Evolutionary conservation across 2,888 invertebrate species (phyloP), one percentile per base, ranked within the genome.

Genomic region (Eumacrocentrus americanus): DNA sequence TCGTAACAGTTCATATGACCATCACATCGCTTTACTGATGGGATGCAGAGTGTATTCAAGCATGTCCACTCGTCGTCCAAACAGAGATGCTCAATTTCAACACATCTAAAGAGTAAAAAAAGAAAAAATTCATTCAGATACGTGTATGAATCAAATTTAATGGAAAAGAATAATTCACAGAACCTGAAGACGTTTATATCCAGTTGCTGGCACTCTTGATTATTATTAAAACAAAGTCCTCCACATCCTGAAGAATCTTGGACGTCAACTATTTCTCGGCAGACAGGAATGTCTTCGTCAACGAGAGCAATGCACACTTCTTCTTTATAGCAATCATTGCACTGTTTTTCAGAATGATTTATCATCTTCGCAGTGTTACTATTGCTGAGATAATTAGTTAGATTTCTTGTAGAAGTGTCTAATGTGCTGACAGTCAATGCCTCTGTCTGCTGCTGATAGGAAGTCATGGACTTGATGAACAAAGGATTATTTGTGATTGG

Each of bases 1-100:
- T 91, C 89, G 69, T 88, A 88, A 79, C 91, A 91, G 75, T 91
- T 88, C 71, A 89, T 84, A 57, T 85, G 82, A 11, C 91, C 91
- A 74, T 91, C 89, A 78, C 91, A 91, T 29, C 87, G 84, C 60
- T 88, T 86, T 23, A 81, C 82, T 35, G 82, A 78, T 1, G 87
- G 83, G 48, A 91, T 87, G 73, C 91, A 91, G 60, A 89, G 83
- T 14, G 86, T 85, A 72, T 90, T 89, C n/a, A 85, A 85, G 74
- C 91, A 91, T 56, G 87, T 87, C 87, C 90, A 91, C 72, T 88
- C 87, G 59, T 86, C 83, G 23, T 84, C 80, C 12, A 87, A 83
- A 71, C 91, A 91, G 46, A 84, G 82, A 54, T 86, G 83, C 44
- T 83, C 81, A 57, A 84, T 82, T 61, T 85, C 84, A 66, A 88